A percentile compares a stretch with the other conserved stretches of the same genome.
phyloP scores from a whole-genome alignment of 2,888 invertebrate species.

The Aethes cnicana region DNA sequence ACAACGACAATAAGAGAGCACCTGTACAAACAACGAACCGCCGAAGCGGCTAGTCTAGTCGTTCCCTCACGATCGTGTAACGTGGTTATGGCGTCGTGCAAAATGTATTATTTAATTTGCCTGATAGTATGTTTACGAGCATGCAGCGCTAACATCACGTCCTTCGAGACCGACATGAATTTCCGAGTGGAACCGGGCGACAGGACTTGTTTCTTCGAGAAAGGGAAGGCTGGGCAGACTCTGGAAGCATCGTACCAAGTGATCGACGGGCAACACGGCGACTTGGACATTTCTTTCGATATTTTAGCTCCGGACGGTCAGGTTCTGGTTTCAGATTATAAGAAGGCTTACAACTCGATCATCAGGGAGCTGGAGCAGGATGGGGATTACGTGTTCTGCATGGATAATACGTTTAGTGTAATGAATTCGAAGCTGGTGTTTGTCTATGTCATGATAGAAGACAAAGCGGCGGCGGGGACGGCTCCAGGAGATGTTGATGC shows the following conservation, averaged over 20 bases:
- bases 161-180: conserved; percentile 61
- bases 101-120: conserved; percentile 36
- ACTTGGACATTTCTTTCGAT: conserved; percentile 91
- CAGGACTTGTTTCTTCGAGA: conserved; percentile 65
- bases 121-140: conserved; percentile 34
- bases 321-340: conserved; percentile 84
- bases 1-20: conserved; percentile 33
- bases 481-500: conserved; percentile 49
- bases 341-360: conserved; percentile 86
- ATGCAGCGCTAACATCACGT: conserved; percentile 42
- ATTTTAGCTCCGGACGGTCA: conserved; percentile 85
- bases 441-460: conserved; percentile 87
- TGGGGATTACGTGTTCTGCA: conserved; percentile 92
- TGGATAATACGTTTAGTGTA: conserved; percentile 92
- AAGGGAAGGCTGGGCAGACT: conserved; percentile 58
- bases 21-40: conserved; percentile 43
- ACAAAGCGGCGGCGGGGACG: conserved; percentile 66
- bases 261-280: conserved; percentile 92
- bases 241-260: conserved; percentile 77
- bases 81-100: conserved; percentile 14
- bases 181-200: conserved; percentile 65
- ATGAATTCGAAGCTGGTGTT: conserved; percentile 91
- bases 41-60: conserved; percentile 8
- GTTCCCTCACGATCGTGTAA: conserved; percentile 2
- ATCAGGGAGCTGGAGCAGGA: conserved; percentile 81